Evolutionary conservation across 1,140 invertebrate species (phyloP), one percentile per base, ranked within the genome.

Genomic region (Phocides pigmalion): DNA sequence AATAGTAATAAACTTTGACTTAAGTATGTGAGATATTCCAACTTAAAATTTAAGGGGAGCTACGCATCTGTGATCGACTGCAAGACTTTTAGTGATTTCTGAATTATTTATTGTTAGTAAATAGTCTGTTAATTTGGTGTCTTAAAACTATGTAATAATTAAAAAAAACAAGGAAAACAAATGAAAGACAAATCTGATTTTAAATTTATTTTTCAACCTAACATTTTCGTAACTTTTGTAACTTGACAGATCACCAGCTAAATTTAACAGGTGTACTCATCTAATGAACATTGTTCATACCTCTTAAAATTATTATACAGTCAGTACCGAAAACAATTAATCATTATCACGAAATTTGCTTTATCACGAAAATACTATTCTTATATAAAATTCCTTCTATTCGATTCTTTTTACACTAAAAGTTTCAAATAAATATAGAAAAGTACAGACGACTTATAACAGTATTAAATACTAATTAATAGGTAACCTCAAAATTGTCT

Each of bases 201-300:
- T 81, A 78, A 66, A 81, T 90, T 88, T 90, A 89, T 89, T 87
- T 84, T 89, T 90, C 86, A 90, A 90, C 82, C 87, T 90, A 90
- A 90, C 87, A 90, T 82, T 79, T 72, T 85, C 73, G 74, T 85
- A 89, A 84, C 80, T 86, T 76, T 84, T 79, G 72, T 87, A 87
- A 89, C 85, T 84, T 69, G 81, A 88, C 75, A 82, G 82, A 81
- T 72, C 81, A 89, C 78, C 81, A 83, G 83, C 84, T 84, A 87
- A 73, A 62, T 73, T 71, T 82, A 84, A 90, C 85, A 84, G 84
- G 76, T 87, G 81, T 82, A 84, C 76, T 83, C 74, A 82, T 69
- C 74, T 88, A 87, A 84, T 89, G 84, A 89, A 90, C 84, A 89
- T 90, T 81, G 86, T 90, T 86, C 88, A 89, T 88, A 88, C 80